phyloP scores from a whole-genome alignment of 2,797 vertebrate genomes.

The Channallabes apus region DNA sequence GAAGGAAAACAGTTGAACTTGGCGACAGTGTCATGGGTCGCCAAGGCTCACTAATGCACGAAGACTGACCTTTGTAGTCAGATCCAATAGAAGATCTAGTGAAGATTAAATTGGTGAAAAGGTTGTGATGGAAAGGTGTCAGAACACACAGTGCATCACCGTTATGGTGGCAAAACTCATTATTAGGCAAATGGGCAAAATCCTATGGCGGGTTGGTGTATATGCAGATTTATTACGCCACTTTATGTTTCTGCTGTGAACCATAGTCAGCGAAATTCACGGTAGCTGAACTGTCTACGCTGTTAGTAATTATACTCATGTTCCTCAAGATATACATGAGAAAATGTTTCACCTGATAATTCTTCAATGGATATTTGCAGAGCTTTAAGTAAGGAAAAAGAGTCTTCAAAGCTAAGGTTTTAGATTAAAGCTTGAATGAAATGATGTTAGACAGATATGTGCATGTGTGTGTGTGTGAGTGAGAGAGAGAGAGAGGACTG shows the following conservation, averaged over 20 bases:
- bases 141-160: too few species aligned
- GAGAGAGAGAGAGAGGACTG: background rate
- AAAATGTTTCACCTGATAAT: background rate
- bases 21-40: too few species aligned
- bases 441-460: conserved; percentile 11
- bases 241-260: background rate
- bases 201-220: too few species aligned
- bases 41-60: too few species aligned
- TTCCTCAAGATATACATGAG: background rate
- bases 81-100: too few species aligned
- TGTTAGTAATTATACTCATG: background rate
- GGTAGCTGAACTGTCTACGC: background rate
- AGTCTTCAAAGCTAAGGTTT: background rate
- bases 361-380: background rate
- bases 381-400: background rate
- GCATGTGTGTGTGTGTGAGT: background rate
- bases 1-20: too few species aligned
- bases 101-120: too few species aligned
- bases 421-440: conserved; percentile 18
- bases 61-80: too few species aligned
- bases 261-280: background rate
- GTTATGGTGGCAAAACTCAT: too few species aligned
- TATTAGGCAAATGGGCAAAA: too few species aligned
- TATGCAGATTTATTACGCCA: background rate
- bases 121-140: too few species aligned